Conservation (phyloP, 2,888 invertebrate genomes). For the Melanophora roralis region DNA sequence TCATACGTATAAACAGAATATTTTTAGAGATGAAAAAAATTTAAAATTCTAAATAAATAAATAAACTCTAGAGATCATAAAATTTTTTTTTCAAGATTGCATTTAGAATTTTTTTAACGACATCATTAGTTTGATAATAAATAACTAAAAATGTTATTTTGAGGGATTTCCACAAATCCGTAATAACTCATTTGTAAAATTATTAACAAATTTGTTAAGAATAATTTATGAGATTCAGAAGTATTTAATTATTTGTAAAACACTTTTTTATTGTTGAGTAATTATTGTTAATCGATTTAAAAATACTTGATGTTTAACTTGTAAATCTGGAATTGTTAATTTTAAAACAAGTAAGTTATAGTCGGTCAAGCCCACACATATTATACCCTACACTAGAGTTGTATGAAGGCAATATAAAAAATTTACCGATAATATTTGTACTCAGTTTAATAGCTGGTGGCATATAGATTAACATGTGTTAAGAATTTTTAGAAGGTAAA, state of each 20-base stretch:
- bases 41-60: background rate
- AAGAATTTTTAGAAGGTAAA: too few species aligned
- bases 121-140: conserved; percentile 38
- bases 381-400: too few species aligned
- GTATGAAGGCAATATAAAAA: too few species aligned
- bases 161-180: conserved; percentile 1
- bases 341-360: too few species aligned
- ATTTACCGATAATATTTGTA: too few species aligned
- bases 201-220: background rate
- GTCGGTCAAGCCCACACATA: too few species aligned
- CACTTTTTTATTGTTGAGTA: background rate
- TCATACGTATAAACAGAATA: background rate
- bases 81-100: background rate
- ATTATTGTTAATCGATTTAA: too few species aligned
- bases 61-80: conserved; percentile 47
- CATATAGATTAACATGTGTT: too few species aligned
- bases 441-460: too few species aligned
- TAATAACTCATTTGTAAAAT: background rate
- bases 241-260: background rate
- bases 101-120: conserved; percentile 52
- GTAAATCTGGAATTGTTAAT: too few species aligned
- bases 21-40: background rate
- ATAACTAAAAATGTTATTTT: background rate
- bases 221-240: background rate
- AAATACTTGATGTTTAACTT: too few species aligned